phyloP scores from a whole-genome alignment of 2,113 vertebrate genomes.

The Synchiropus splendidus region DNA sequence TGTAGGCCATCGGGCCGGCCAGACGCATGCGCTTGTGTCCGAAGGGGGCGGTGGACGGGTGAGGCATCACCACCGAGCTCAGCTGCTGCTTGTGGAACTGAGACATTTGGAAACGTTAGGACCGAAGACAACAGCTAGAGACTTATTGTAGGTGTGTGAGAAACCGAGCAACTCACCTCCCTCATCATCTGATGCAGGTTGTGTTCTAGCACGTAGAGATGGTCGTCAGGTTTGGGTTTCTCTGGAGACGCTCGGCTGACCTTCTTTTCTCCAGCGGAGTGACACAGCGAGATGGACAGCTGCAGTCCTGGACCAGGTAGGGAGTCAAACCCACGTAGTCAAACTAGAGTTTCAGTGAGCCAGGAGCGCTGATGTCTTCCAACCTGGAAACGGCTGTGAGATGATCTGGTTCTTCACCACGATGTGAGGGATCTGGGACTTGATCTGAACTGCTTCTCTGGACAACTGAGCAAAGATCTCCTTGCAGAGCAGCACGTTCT shows the following conservation, averaged over 20 bases:
- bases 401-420: conserved; percentile 99
- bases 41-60: conserved; percentile 89
- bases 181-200: conserved; percentile 93
- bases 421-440: conserved; percentile 96
- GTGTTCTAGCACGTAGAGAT: conserved; percentile 93
- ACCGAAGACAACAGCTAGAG: neutral
- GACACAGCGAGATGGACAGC: conserved; percentile 91
- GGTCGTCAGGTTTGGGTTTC: conserved; percentile 82
- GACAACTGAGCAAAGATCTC: conserved; percentile 97
- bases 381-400: conserved; percentile 95
- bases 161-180: conserved; percentile 69
- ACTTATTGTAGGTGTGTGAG: neutral
- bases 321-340: neutral
- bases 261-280: conserved; percentile 88
- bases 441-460: conserved; percentile 95
- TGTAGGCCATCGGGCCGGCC: conserved; percentile 85
- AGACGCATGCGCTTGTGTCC: conserved; percentile 88
- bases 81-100: conserved; percentile 96
- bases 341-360: no score
- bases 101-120: neutral
- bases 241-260: conserved; percentile 75
- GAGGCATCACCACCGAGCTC: conserved; percentile 87
- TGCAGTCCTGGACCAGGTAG: conserved; percentile 76
- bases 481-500: conserved; percentile 94
- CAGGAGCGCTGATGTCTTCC: conserved; percentile 6